Conservation (phyloP, 2,113 vertebrate species). For the Erythrolamprus reginae region DNA sequence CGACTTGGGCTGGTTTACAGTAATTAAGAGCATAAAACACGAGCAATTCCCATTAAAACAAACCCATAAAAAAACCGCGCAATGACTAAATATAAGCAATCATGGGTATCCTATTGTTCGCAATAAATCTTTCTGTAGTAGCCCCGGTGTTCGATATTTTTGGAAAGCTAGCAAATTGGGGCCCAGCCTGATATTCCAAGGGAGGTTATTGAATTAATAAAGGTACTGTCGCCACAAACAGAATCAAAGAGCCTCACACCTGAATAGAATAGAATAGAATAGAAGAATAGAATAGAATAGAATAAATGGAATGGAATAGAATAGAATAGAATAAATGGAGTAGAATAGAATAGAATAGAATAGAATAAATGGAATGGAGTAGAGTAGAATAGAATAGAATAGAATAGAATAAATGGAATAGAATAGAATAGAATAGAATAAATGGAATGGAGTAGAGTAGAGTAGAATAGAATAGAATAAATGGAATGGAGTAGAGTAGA, state of each 20-base stretch:
- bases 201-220: background rate
- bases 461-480: no score
- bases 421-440: no score
- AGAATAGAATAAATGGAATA: background rate
- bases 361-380: no score
- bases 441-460: no score
- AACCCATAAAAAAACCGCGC: background rate
- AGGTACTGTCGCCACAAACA: background rate
- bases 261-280: background rate
- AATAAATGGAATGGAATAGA: background rate
- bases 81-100: background rate
- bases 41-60: background rate
- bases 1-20: background rate
- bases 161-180: background rate
- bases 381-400: background rate
- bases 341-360: background rate
- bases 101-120: background rate
- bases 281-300: no score
- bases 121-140: background rate
- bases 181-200: background rate
- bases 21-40: background rate
- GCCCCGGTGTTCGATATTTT: background rate
- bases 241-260: background rate
- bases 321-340: no score
- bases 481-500: no score